Evolutionary conservation across 2,797 vertebrate genomes (phyloP), one percentile per base, ranked within the genome.

Genomic region (Pampus argenteus): DNA sequence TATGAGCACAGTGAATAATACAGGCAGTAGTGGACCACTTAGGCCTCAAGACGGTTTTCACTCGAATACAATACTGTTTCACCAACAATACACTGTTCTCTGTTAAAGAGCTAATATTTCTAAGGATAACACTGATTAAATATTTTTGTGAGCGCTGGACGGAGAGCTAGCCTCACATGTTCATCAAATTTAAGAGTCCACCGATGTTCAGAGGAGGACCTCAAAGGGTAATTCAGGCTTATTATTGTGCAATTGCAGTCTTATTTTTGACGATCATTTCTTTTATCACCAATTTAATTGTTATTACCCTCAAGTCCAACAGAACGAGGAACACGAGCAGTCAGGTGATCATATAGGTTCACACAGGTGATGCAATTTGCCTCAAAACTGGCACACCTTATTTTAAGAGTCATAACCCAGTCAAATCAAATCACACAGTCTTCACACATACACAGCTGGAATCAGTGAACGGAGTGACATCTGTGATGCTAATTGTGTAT

Each of bases 1-100:
- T 79, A 73, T 86, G 81, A 84, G 70, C 48, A 67, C 71, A 66
- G 66, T 69, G 62, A 79, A 79, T 80, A 78, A 71, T 67, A 75
- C 28, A 74, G 66, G 71, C 78, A 48, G 40, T 29, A 65, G 29
- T 69, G 56, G 66, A 73, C 56, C 28, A 45, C 26, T 78, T 86
- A 31, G 80, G 57, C 38, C 72, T 59, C 10, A 3, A 63, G 62
- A 81, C 66, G 56, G 59, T 78, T 78, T 81, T 72, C 22, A 63
- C 57, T 74, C 57, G 54, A 66, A 83, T 42, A 51, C 25, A 66
- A 74, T 31, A 64, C 29, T 31, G 49, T 68, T 74, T 75, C 45
- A 44, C 54, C 44, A 69, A 71, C 60, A 64, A 58, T 5, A 36
- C 23, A 29, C 25, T 9, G 25, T 64, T 66, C 22, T 50, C 57